Evolutionary conservation across 1,140 invertebrate genomes (phyloP).

Genomic region (Procambarus virginalis): DNA sequence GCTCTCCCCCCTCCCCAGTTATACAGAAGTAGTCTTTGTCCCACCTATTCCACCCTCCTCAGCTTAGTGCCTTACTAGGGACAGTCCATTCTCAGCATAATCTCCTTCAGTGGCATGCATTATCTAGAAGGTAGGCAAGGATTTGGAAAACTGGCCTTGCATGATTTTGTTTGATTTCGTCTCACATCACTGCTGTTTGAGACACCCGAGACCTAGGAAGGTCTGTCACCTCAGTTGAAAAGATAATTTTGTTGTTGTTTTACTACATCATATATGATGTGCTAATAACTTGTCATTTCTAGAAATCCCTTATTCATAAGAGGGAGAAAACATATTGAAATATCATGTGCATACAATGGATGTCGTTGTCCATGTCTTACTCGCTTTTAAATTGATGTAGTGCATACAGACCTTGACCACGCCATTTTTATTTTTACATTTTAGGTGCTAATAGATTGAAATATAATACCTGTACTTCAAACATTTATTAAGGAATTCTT

Average conservation of each 20-base stretch:
- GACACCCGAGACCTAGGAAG: neutral
- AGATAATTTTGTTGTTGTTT: neutral
- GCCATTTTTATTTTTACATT: no score
- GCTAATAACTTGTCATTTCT: neutral
- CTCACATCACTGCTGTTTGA: neutral
- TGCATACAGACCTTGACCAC: no score
- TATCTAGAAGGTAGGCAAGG: slow-evolving; percentile 25
- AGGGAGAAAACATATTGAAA: neutral
- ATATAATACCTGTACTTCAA: no score
- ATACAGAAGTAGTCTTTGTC: slow-evolving; percentile 35
- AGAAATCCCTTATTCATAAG: neutral
- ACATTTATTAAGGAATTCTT: no score
- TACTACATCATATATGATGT: neutral
- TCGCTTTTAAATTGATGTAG: no score
- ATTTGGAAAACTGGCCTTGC: slow-evolving; percentile 18
- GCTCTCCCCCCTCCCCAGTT: slow-evolving; percentile 1
- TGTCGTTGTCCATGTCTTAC: no score
- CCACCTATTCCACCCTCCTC: slow-evolving; percentile 31
- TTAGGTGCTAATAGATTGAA: no score
- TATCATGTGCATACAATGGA: no score
- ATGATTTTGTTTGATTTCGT: neutral
- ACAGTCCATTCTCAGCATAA: slow-evolving; percentile 26
- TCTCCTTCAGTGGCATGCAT: slow-evolving; percentile 16
- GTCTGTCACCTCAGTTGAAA: neutral
- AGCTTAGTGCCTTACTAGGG: slow-evolving; percentile 33